A percentile compares a stretch with the other conserved stretches of the same genome.
Conservation (phyloP, 2,797 vertebrate genomes). For the Enteromius mattozi region DNA sequence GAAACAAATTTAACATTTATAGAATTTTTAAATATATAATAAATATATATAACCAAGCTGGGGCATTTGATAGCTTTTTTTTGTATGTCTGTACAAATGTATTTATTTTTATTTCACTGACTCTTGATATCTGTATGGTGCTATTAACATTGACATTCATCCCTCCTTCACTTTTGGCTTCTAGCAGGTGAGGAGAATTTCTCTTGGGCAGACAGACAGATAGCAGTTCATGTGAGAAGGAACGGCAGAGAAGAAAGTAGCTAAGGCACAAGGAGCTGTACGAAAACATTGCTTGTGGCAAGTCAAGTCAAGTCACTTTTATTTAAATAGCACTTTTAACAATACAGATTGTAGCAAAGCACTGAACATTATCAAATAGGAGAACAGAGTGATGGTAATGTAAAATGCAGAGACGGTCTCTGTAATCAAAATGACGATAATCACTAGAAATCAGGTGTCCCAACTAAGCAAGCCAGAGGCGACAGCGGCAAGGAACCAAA, state of each 20-base stretch:
- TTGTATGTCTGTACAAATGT: background rate
- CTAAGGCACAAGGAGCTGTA: background rate
- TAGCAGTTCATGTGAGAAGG: background rate
- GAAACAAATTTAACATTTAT: background rate
- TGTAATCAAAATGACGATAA: too few relatives aligned
- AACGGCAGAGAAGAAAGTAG: background rate
- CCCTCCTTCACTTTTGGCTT: background rate
- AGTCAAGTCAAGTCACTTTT: too few relatives aligned
- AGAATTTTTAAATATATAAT: too few relatives aligned
- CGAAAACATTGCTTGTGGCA: background rate
- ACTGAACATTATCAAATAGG: too few relatives aligned
- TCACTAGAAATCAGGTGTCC: too few relatives aligned
- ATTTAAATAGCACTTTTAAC: too few relatives aligned
- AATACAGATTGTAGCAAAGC: too few relatives aligned
- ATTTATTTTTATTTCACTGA: constrained; percentile 1
- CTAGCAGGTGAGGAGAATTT: background rate
- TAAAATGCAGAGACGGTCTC: too few relatives aligned
- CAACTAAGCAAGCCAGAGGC: too few relatives aligned
- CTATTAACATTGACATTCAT: constrained; percentile 4
- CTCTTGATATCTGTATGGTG: background rate
- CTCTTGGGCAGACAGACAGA: background rate
- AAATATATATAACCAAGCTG: background rate
- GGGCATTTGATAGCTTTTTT: background rate
- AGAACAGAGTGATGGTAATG: too few relatives aligned
- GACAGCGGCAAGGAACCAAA: too few relatives aligned